phyloP scores from a whole-genome alignment of 2,888 invertebrate species.

The Priocnemis perturbator region DNA sequence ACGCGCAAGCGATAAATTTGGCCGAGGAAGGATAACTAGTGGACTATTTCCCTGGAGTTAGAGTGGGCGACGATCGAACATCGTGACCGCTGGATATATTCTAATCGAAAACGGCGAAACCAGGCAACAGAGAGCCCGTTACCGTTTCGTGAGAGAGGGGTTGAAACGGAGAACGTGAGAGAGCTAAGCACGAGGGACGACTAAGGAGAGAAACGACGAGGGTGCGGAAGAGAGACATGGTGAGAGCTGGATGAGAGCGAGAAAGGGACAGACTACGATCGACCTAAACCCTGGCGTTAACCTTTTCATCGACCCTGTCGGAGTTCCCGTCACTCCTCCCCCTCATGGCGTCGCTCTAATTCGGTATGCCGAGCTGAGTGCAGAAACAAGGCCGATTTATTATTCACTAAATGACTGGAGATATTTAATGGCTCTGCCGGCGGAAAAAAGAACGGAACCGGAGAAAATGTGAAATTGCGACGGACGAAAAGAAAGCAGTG shows the following conservation, averaged over 20 bases:
- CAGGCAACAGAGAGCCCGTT: too few relatives aligned
- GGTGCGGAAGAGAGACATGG: conserved; percentile 7
- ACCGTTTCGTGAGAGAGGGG: too few relatives aligned
- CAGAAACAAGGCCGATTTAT: conserved; percentile 56
- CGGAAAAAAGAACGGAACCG: background rate
- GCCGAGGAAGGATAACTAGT: too few relatives aligned
- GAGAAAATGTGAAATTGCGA: background rate
- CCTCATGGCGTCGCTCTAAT: conserved; percentile 53
- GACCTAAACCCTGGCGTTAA: conserved; percentile 57
- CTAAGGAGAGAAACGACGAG: conserved; percentile 13
- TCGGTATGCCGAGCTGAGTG: conserved; percentile 48
- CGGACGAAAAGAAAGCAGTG: too few relatives aligned
- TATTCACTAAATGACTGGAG: conserved; percentile 50
- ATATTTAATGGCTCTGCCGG: conserved; percentile 39
- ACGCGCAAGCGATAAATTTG: too few relatives aligned
- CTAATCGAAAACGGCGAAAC: background rate
- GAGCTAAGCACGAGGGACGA: conserved; percentile 11
- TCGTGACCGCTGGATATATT: conserved; percentile 4
- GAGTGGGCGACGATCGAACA: background rate
- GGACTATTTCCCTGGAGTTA: too few relatives aligned
- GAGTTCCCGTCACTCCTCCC: conserved; percentile 40
- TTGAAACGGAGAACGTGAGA: background rate
- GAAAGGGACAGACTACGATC: conserved; percentile 31
- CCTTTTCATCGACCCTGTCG: conserved; percentile 57
- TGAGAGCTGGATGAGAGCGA: background rate